Conservation (phyloP, 2,888 invertebrate species). For the Melanostoma scalare region DNA sequence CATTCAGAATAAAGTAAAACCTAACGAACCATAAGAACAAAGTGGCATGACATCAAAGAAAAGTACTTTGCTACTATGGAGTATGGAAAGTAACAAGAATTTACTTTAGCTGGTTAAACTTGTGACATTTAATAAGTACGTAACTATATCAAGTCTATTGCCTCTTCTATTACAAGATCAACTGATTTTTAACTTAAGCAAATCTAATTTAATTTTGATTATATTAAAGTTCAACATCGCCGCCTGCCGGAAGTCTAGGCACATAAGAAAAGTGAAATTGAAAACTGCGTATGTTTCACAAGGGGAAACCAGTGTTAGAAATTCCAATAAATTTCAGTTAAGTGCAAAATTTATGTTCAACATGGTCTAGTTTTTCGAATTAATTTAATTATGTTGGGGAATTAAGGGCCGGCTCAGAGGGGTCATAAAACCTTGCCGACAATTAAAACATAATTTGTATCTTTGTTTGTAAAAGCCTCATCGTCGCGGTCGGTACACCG, state of each 20-base stretch:
- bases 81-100: slow-evolving; percentile 28
- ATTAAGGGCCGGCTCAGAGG: slow-evolving; percentile 19
- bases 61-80: slow-evolving; percentile 48
- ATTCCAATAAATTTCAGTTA: slow-evolving; percentile 52
- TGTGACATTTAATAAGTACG: slow-evolving; percentile 12
- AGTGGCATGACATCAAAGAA: slow-evolving; percentile 67
- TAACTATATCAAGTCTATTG: slow-evolving; percentile 42
- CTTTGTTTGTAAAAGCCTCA: slow-evolving; percentile 24
- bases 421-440: slow-evolving; percentile 37
- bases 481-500: neutral
- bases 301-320: slow-evolving; percentile 39
- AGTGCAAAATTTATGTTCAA: slow-evolving; percentile 38
- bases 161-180: slow-evolving; percentile 21
- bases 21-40: slow-evolving; percentile 65
- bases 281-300: slow-evolving; percentile 39
- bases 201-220: slow-evolving; percentile 33
- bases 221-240: slow-evolving; percentile 21
- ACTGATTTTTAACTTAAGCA: neutral
- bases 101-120: slow-evolving; percentile 33
- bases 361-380: slow-evolving; percentile 38
- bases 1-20: slow-evolving; percentile 24
- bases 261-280: slow-evolving; percentile 33
- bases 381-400: neutral
- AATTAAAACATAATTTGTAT: slow-evolving; percentile 67
- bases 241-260: slow-evolving; percentile 37